Percentiles rank a stretch among this genome's conserved stretches.
Evolutionary conservation across 2,113 vertebrate species (phyloP).

Genomic region (Isichthys henryi): DNA sequence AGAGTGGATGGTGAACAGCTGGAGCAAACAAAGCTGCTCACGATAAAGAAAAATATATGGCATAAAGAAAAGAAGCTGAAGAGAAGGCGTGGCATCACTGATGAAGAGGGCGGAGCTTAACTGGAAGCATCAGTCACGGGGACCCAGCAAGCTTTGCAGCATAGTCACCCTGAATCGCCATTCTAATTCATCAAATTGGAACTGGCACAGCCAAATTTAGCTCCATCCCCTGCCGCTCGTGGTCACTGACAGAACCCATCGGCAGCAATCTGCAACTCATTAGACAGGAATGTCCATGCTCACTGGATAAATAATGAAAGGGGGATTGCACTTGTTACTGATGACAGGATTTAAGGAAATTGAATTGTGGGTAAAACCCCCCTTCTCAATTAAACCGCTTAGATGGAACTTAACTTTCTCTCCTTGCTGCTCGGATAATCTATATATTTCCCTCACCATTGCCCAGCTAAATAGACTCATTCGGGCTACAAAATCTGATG

Average conservation of each 20-base stretch:
- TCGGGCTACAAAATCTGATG: background rate
- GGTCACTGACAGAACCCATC: constrained; percentile 15
- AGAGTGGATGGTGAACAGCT: background rate
- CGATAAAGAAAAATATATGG: background rate
- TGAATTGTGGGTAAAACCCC: constrained; percentile 8
- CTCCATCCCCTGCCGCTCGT: constrained; percentile 1
- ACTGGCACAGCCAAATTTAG: constrained; percentile 20
- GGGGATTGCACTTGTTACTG: background rate
- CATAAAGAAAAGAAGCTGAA: background rate
- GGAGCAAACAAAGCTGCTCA: background rate
- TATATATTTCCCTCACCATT: background rate
- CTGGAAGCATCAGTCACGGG: background rate
- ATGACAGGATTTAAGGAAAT: constrained; percentile 10
- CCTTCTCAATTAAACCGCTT: background rate
- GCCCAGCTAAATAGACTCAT: background rate
- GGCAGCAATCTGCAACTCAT: constrained; percentile 17
- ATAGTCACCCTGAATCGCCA: background rate
- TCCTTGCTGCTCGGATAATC: background rate
- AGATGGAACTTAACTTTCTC: background rate
- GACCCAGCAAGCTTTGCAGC: background rate
- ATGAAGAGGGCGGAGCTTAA: constrained; percentile 14
- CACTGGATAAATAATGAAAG: constrained; percentile 11
- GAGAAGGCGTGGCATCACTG: constrained; percentile 23
- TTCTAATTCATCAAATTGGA: constrained; percentile 18
- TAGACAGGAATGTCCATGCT: constrained; percentile 10